Evolutionary conservation across 1,140 invertebrate species (phyloP).

Genomic region (Nasonia giraulti): DNA sequence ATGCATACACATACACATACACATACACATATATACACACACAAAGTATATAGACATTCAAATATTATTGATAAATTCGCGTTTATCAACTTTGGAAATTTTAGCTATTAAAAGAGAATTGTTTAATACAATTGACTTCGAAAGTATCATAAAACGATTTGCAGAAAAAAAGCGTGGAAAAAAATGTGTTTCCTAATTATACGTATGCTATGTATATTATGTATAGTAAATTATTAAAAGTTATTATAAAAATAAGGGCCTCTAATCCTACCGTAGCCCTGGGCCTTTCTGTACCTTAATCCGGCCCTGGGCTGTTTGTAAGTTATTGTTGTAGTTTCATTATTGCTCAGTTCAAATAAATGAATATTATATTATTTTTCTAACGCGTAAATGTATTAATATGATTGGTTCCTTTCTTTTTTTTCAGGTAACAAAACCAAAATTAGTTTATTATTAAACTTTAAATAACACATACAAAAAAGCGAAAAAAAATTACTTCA

Average conservation of each 20-base stretch:
- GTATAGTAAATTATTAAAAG: neutral
- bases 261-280: neutral
- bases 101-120: slow-evolving; percentile 15
- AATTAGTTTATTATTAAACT: neutral
- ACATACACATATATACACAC: too few relatives aligned
- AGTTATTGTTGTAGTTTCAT: too few relatives aligned
- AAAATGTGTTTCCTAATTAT: slow-evolving; percentile 10
- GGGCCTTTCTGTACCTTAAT: neutral
- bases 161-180: slow-evolving; percentile 23
- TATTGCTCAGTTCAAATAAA: too few relatives aligned
- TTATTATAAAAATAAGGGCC: neutral
- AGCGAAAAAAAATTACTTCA: neutral
- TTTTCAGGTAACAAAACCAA: neutral
- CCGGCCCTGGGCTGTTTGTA: neutral
- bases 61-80: neutral
- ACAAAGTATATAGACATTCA: too few relatives aligned
- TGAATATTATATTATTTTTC: neutral
- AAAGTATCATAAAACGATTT: slow-evolving; percentile 26
- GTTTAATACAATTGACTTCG: slow-evolving; percentile 1
- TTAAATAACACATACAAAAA: neutral
- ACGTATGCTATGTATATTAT: neutral
- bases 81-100: slow-evolving; percentile 15
- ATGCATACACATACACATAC: too few relatives aligned
- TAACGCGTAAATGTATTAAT: neutral
- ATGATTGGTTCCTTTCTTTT: neutral